Evolutionary conservation across 2,113 vertebrate genomes (phyloP).

Genomic region (Rhineura floridana): DNA sequence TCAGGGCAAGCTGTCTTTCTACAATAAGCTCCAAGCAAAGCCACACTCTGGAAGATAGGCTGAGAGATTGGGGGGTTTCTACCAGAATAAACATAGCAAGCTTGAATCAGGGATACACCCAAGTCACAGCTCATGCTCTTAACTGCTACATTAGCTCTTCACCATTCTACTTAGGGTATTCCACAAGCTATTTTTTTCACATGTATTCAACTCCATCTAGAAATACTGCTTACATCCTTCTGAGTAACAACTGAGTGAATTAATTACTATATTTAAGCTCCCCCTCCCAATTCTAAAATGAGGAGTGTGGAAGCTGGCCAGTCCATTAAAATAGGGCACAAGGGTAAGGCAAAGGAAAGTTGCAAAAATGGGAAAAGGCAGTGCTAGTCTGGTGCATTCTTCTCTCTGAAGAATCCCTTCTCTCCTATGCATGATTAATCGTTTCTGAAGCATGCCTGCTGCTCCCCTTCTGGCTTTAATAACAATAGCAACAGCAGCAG

Average conservation of each 20-base stretch:
- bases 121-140: background rate
- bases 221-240: background rate
- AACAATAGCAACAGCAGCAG: slow-evolving; percentile 52
- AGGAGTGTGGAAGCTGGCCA: slow-evolving; percentile 22
- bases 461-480: slow-evolving; percentile 64
- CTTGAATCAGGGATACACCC: background rate
- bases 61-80: background rate
- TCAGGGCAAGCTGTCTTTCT: too few species aligned
- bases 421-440: slow-evolving; percentile 73
- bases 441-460: slow-evolving; percentile 66
- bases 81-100: background rate
- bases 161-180: background rate
- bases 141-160: background rate
- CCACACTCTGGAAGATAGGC: background rate
- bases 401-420: slow-evolving; percentile 40
- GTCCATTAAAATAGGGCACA: background rate
- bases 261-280: background rate
- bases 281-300: slow-evolving; percentile 29
- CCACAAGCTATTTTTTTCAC: background rate
- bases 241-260: too few species aligned
- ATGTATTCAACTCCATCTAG: background rate
- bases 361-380: slow-evolving; percentile 6
- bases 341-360: background rate
- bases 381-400: slow-evolving; percentile 44
- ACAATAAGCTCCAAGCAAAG: background rate